Conservation (phyloP, 2,113 vertebrate genomes). For the Ondatra zibethicus region DNA sequence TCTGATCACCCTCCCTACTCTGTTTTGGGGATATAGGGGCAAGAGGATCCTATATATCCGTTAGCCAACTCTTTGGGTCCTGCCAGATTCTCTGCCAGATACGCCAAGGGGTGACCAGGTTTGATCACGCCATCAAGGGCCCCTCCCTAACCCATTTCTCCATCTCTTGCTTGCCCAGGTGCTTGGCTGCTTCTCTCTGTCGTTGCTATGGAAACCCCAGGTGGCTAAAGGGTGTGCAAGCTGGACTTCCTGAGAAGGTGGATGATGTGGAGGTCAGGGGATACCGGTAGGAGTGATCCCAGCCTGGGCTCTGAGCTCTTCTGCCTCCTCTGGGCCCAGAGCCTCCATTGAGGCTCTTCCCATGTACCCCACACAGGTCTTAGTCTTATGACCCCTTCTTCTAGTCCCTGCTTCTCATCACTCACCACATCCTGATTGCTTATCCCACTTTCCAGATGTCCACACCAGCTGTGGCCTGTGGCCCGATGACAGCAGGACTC, state of each 20-base stretch:
- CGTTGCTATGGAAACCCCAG: constrained; percentile 82
- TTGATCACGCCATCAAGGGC: not conserved
- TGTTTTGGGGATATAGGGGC: not conserved
- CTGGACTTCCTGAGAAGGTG: not conserved
- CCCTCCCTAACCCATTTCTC: constrained; percentile 56
- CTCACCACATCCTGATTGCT: not conserved
- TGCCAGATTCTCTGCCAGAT: not conserved
- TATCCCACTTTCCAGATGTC: not conserved
- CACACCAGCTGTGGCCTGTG: not conserved
- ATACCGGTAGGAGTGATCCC: not conserved
- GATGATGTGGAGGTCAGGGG: not conserved
- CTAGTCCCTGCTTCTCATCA: too few relatives aligned
- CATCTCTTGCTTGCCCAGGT: not conserved
- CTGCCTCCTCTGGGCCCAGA: not conserved
- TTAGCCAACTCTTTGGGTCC: not conserved
- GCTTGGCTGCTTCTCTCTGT: not conserved
- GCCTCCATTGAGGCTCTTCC: not conserved
- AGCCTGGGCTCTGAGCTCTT: not conserved
- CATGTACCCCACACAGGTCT: not conserved
- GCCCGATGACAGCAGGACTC: not conserved
- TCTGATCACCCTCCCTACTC: not conserved
- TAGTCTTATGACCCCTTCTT: not conserved
- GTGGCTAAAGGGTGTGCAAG: constrained; percentile 45
- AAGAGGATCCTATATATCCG: not conserved
- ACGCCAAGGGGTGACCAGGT: too few relatives aligned